Conservation (phyloP, 2,113 vertebrate genomes). For the Columba janthina region DNA sequence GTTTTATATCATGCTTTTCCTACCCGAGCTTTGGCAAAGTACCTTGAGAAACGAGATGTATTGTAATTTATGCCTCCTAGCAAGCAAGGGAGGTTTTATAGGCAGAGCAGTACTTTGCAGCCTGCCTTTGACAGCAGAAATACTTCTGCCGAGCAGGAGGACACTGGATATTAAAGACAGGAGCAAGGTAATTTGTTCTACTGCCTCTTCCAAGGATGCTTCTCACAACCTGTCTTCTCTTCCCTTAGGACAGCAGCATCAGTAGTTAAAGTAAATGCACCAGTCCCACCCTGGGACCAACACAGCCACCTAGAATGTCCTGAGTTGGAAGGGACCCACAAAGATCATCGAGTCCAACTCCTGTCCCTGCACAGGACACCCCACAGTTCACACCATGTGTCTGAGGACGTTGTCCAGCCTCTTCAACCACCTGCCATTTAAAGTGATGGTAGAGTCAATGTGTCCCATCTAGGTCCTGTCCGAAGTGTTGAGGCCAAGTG, state of each 20-base stretch:
- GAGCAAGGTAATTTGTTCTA: not conserved
- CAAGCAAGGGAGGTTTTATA: not conserved
- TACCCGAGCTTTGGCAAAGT: not conserved
- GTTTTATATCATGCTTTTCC: not conserved
- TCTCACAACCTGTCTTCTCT: not conserved
- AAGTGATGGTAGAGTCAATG: not conserved
- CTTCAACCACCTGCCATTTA: not conserved
- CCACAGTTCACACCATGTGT: too few relatives aligned
- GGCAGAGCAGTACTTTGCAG: not conserved
- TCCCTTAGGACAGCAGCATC: not conserved
- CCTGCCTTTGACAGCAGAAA: not conserved
- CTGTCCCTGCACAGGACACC: too few relatives aligned
- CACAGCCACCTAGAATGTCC: too few relatives aligned
- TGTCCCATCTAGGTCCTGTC: not conserved
- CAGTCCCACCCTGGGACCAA: not conserved
- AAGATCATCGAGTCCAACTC: too few relatives aligned
- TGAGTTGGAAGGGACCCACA: too few relatives aligned
- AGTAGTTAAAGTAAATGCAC: rapidly evolving
- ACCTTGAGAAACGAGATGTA: not conserved
- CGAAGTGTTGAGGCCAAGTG: not conserved
- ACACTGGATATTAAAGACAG: not conserved
- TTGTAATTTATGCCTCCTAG: not conserved
- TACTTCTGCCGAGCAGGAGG: not conserved
- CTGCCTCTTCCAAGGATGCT: not conserved
- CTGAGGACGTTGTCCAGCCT: too few relatives aligned